These are phyloP conservation scores for Eupithecia pulchellata DNA, from an alignment of 2,888 invertebrate species.

Conservation along the genomic window DNA sequence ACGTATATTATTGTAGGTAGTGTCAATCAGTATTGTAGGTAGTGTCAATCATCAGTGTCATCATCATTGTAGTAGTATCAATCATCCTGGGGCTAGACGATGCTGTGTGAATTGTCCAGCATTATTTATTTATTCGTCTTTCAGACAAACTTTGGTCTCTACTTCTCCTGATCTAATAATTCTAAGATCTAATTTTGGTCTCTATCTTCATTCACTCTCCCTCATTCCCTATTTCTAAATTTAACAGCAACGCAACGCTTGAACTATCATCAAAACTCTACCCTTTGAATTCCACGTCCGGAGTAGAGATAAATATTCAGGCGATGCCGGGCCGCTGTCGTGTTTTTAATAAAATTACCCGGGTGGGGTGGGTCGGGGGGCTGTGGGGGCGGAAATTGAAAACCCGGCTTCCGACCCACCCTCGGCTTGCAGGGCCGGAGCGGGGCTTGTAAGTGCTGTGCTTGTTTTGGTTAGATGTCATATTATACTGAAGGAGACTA, in stretches of 20 bases:
- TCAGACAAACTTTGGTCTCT: too few species aligned
- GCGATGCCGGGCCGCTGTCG: slow-evolving; percentile 56
- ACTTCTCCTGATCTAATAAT: too few species aligned
- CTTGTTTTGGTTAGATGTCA: neutral
- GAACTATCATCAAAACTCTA: slow-evolving; percentile 36
- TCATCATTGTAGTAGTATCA: too few species aligned
- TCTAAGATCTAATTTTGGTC: too few species aligned
- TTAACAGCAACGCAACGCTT: neutral
- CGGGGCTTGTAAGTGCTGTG: neutral
- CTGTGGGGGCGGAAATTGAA: slow-evolving; percentile 78
- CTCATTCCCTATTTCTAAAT: neutral
- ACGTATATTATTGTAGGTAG: too few species aligned
- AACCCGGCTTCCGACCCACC: slow-evolving; percentile 73
- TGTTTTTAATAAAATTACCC: slow-evolving; percentile 83
- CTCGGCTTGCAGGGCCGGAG: slow-evolving; percentile 52
- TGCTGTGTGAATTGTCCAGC: too few species aligned
- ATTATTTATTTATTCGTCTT: too few species aligned
- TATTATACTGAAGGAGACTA: neutral
- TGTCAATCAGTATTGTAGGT: too few species aligned
- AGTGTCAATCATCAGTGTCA: too few species aligned
- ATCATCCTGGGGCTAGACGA: too few species aligned
- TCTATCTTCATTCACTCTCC: too few species aligned
- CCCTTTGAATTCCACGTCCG: slow-evolving; percentile 59
- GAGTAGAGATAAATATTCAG: slow-evolving; percentile 78
- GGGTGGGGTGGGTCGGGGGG: slow-evolving; percentile 45